phyloP scores from a whole-genome alignment of 2,888 invertebrate species.

The Tenthredo distinguenda region DNA sequence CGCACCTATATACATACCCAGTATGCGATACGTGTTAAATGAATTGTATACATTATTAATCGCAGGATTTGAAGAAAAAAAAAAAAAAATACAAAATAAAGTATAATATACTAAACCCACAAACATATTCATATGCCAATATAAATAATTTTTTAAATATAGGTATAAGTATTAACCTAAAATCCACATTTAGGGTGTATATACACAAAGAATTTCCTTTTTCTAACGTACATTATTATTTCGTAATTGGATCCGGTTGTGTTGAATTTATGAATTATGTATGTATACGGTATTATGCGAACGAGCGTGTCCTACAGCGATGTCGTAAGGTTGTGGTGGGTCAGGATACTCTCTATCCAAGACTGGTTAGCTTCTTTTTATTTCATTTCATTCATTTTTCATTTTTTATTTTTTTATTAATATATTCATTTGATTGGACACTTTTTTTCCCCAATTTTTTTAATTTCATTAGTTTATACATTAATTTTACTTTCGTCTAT shows the following conservation, averaged over 20 bases:
- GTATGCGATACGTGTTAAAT: background rate
- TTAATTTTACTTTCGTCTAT: background rate
- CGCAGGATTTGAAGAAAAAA: background rate
- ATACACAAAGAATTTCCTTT: background rate
- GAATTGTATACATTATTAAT: background rate
- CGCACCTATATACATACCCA: background rate
- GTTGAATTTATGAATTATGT: slow-evolving; percentile 43
- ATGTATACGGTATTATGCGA: slow-evolving; percentile 32
- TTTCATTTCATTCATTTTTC: background rate
- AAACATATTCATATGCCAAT: background rate
- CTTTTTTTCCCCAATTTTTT: background rate
- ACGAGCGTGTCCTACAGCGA: slow-evolving; percentile 27
- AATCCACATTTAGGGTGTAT: background rate
- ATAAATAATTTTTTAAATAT: background rate
- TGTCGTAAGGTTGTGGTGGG: slow-evolving; percentile 38
- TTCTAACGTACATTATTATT: slow-evolving; percentile 32
- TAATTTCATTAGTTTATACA: background rate
- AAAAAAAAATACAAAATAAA: background rate
- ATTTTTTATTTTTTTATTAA: background rate
- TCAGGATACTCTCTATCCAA: slow-evolving; percentile 26
- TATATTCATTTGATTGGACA: background rate
- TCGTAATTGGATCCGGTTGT: slow-evolving; percentile 30
- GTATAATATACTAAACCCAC: background rate
- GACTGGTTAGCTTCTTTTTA: background rate
- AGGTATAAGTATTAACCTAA: background rate